Base-by-base conservation (phyloP, 2,888 invertebrate species). In the Malacosoma neustria region DNA sequence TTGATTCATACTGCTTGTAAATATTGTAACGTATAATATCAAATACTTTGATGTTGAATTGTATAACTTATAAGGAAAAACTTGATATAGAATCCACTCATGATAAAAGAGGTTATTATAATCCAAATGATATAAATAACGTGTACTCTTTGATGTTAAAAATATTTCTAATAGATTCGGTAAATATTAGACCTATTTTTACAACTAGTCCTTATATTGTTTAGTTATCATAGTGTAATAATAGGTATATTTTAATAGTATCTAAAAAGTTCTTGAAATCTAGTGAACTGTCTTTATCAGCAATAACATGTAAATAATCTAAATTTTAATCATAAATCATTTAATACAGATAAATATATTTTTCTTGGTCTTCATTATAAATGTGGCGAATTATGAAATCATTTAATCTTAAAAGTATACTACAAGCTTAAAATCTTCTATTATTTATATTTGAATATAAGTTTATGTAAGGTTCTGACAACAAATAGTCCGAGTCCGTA, bases 241-340 rank as follows among this genome's bases (percentile, higher is more conserved):
- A 62, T 77, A 79, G 72, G 14, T 62, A 69, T 74, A 71, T 65
- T 74, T 74, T 70, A 72, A 69, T 66, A 64, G 61, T 60, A 61
- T 67, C 57, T 57, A 61, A 62, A 64, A 58, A 57, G 54, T 67
- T 60, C 59, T 63, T 50, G 22, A 68, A 58, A 58, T 64, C 61
- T 73, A 77, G 67, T 60, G 55, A 73, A 69, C 61, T 56, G 68
- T 75, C 72, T 80, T 73, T 71, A 75, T 73, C 81, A 85, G 82
- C 82, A 85, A 85, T 84, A 82, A 82, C 67, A 54, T 77, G 69
- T 84, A 85, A 75, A 84, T 84, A 84, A 65, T 65, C 54, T 59
- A 72, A 70, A 57, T 65, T 62, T 67, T 68, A 71, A 73, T 70
- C 81, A 75, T 82, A 79, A 67, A 72, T 72, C 72, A 64, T 58